Evolutionary conservation across 1,140 invertebrate genomes (phyloP), one percentile per base, ranked within the genome.

Genomic region (Cardiocondyla obscurior): DNA sequence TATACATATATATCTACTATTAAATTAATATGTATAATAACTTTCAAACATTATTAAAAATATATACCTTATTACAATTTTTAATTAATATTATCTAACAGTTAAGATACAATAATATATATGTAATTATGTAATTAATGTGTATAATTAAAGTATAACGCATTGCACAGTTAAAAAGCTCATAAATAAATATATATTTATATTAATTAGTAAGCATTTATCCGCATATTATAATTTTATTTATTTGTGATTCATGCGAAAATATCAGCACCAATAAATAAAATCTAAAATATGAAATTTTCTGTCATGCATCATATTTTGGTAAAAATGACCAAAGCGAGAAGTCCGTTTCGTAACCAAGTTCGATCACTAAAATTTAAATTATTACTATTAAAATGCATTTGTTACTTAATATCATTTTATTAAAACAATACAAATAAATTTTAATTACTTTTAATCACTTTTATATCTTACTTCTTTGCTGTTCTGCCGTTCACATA

Each of bases 371-470:
- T 19, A 22, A 8, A 16, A 36, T 46, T 36, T 53, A 49, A 70
- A 22, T 70, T 51, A 51, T 8, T 49, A 49, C 30, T 3, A n/a
- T 19, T 3, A 51, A 22, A 36, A 8, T 22, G 28, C 19, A 51
- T 70, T 33, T 2, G 28, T 53, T 22, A 57, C 19, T 33, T 58
- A 53, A 72, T 55, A 36, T 30, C n/a, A 39, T 55, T 39, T 25
- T 73, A 55, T 36, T 36, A 39, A n/a, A n/a, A 72, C 19, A 55
- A 16, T 55, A 70, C 16, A 67, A 28, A 28, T 36, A 58, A 55
- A 57, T 57, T n/a, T n/a, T n/a, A n/a, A n/a, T n/a, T n/a, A n/a
- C 19, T 42, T 30, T 6, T 73, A 57, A 73, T 73, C 58, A 58
- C 16, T 19, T 73, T 58, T 44, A 12, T 55, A 39, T 57, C 33